Evolutionary conservation across 2,113 vertebrate species (phyloP), one percentile per base, ranked within the genome.

Genomic region (Tragulus kanchil): DNA sequence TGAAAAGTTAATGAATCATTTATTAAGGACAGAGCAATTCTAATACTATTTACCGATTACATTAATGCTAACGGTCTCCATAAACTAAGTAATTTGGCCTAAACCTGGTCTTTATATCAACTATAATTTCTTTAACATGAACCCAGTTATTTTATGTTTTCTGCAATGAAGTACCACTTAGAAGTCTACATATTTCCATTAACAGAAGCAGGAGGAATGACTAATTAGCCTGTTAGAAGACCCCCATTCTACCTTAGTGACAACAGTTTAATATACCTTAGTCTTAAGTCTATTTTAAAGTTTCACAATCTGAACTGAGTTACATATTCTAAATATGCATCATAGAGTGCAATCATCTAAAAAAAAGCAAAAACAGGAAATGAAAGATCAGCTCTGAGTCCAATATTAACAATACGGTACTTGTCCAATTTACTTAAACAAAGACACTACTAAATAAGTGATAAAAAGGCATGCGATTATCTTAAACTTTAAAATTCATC

Each of bases 381-480:
- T 75, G 58, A 58, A 59, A 93, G 50, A 88, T 95, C 89, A 98
- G 93, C 88, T 92, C 89, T 75, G 17, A 89, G 25, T 87, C 95
- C 95, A 62, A 45, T n/a, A 81, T 62, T 42, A 93, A 50, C 93
- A 97, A 10, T 36, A 95, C 83, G n/a, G 83, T 69, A 42, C 75
- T 97, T 75, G 94, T 31, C 97, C 90, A 26, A 81, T 96, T 96
- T 97, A 93, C 73, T 97, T n/a, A 19, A 50, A 87, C 50, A 77
- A 89, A 89, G 45, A 67, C 48, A 67, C 8, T 69, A 19, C 17
- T 78, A 91, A 83, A 52, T n/a, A 15, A 62, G 45, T 67, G n/a
- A 45, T n/a, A 89, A 90, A 90, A 87, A 54, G 67, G 12, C 19
- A 81, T 21, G 3, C 79, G 52, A 79, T 58, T 61, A 93, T 16